These are phyloP conservation scores for Thomomys bottae DNA, from an alignment of 2,113 vertebrate genomes.

Conservation along the genomic window DNA sequence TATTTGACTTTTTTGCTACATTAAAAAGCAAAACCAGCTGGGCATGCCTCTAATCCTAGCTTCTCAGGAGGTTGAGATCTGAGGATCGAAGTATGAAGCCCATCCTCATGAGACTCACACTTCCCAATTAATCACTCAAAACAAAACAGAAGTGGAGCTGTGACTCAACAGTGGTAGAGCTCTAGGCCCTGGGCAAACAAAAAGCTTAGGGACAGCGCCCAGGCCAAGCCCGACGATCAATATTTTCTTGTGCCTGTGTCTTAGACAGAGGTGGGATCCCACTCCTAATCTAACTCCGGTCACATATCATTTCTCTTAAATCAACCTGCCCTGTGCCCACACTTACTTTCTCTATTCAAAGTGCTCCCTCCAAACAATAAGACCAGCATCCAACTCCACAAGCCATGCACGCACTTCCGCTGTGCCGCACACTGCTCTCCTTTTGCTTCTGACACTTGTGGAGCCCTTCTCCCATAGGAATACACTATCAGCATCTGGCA, in stretches of 20 bases:
- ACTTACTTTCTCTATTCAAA: not conserved
- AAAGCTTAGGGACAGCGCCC: no score
- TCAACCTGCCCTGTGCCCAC: no score
- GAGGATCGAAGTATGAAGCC: no score
- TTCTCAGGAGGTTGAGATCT: no score
- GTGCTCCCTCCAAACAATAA: not conserved
- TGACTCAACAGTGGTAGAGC: no score
- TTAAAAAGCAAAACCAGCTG: not conserved
- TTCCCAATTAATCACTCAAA: no score
- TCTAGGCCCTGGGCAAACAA: no score
- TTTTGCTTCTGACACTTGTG: not conserved
- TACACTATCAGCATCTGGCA: not conserved
- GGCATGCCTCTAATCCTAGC: no score
- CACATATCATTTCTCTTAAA: not conserved
- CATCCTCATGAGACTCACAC: no score
- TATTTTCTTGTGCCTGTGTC: not conserved
- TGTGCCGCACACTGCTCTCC: not conserved
- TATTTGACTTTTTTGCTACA: not conserved
- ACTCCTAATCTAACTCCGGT: not conserved
- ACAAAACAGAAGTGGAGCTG: no score
- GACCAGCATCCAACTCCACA: not conserved
- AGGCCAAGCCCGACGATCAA: not conserved
- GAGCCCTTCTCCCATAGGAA: not conserved
- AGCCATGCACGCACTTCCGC: not conserved
- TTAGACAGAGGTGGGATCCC: not conserved